Conservation (phyloP, 2,888 invertebrate genomes). For the Ecliptopera silaceata region DNA sequence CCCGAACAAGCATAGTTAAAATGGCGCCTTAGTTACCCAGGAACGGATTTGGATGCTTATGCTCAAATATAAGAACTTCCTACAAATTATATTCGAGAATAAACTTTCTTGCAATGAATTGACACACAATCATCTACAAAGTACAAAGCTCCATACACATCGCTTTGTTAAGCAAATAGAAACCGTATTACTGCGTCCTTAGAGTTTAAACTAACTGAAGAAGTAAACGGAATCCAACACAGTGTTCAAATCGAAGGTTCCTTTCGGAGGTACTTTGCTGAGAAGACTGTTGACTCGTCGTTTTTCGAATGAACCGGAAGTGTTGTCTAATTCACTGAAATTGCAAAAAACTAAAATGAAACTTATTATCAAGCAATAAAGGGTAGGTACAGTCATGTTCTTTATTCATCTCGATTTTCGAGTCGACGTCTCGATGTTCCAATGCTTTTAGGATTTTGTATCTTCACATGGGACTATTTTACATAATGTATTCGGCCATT, state of each 20-base stretch:
- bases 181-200: slow-evolving; percentile 16
- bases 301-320: slow-evolving; percentile 81
- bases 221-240: slow-evolving; percentile 92
- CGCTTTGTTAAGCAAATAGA: slow-evolving; percentile 17
- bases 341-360: too few species aligned
- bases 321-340: slow-evolving; percentile 75
- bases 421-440: too few species aligned
- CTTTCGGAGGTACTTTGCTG: slow-evolving; percentile 87
- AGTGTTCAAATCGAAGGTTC: slow-evolving; percentile 88
- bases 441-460: too few species aligned
- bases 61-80: not conserved
- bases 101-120: slow-evolving; percentile 13
- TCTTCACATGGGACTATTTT: too few species aligned
- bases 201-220: slow-evolving; percentile 85
- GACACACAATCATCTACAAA: slow-evolving; percentile 32
- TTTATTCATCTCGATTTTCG: too few species aligned
- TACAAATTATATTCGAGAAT: slow-evolving; percentile 1
- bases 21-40: not conserved
- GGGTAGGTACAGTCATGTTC: too few species aligned
- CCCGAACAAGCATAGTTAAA: not conserved
- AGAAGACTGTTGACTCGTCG: slow-evolving; percentile 85
- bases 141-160: slow-evolving; percentile 2
- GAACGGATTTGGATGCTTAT: too few species aligned
- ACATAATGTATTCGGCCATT: too few species aligned
- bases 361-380: too few species aligned